Evolutionary conservation across 2,797 vertebrate genomes (phyloP), one percentile per base, ranked within the genome.

Genomic region (Xiphophorus birchmanni): DNA sequence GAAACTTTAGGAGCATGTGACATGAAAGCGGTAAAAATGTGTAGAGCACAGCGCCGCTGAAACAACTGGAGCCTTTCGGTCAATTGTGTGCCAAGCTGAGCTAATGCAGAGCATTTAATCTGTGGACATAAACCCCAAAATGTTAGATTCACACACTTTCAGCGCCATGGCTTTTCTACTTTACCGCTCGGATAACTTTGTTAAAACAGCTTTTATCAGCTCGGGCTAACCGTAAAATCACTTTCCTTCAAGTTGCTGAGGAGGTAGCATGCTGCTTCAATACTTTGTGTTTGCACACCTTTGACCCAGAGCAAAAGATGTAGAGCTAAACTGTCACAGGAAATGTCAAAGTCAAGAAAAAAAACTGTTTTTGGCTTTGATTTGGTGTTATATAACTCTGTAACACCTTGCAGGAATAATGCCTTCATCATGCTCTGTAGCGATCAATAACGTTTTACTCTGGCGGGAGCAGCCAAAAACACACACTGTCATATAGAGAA

Each of bases 1-100:
- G 82, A 82, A 76, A 74, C 72, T 79, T 71, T 78, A 26, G 23
- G 47, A 54, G 63, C 85, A 58, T 32, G 50, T 69, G 80, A 90
- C 85, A 84, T 82, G 82, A 87, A 84, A 77, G 80, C 84, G 86
- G 79, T 42, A 74, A 82, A 52, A 60, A 71, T 82, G 79, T 84
- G 45, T 7, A 74, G 47, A 84, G 75, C 15, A 1, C 29, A 5
- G 44, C 50, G 76, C 58, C 73, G 4, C 65, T 75, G 45, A 79
- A 78, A 56, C 56, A 1, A 50, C 6, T n/a, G 2, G 35, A 75
- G 45, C 45, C 69, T 77, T 47, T n/a, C 37, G 80, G 81, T 85
- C 77, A 50, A 75, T 29, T 72, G 26, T 72, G 12, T 45, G 69
- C 69, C 42, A 15, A 72, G 5, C 42, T 45, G 45, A 72, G 44